A percentile compares a stretch with the other conserved stretches of the same genome.
These are phyloP conservation scores for Sander lucioperca DNA, from an alignment of 2,113 vertebrate species.

Conservation along the genomic window DNA sequence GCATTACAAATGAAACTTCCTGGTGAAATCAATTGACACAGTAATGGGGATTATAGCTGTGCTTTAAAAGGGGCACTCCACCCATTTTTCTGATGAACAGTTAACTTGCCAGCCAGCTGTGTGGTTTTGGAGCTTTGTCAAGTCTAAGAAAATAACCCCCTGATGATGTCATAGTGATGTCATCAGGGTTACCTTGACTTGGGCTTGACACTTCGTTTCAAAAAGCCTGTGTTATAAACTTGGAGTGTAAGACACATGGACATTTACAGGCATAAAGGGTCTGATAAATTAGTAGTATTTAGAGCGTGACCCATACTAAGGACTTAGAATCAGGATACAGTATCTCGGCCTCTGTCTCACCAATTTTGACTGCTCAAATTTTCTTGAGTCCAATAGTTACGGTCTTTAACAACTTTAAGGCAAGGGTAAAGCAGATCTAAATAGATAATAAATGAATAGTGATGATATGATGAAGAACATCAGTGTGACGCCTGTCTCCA, in stretches of 20 bases:
- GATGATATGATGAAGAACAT: slow-evolving; percentile 37
- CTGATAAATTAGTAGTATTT: background rate
- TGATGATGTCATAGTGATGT: background rate
- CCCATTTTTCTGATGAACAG: background rate
- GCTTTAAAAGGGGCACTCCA: background rate
- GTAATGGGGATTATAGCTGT: background rate
- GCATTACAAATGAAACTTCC: background rate
- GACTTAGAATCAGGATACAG: no score
- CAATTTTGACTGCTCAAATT: background rate
- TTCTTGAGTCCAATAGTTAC: background rate
- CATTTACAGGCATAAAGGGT: background rate
- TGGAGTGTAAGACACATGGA: background rate
- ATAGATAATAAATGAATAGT: background rate
- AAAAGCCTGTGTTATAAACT: background rate
- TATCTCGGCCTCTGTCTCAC: background rate
- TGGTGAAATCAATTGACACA: background rate
- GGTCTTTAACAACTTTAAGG: slow-evolving; percentile 5
- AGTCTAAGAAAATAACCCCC: background rate
- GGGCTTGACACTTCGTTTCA: background rate
- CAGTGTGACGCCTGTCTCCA: slow-evolving; percentile 35
- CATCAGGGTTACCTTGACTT: background rate
- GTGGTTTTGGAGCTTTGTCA: background rate
- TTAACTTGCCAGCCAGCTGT: background rate
- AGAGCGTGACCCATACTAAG: background rate
- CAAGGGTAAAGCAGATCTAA: background rate